phyloP scores from a whole-genome alignment of 2,888 invertebrate genomes.

The Cephalotes varians region DNA sequence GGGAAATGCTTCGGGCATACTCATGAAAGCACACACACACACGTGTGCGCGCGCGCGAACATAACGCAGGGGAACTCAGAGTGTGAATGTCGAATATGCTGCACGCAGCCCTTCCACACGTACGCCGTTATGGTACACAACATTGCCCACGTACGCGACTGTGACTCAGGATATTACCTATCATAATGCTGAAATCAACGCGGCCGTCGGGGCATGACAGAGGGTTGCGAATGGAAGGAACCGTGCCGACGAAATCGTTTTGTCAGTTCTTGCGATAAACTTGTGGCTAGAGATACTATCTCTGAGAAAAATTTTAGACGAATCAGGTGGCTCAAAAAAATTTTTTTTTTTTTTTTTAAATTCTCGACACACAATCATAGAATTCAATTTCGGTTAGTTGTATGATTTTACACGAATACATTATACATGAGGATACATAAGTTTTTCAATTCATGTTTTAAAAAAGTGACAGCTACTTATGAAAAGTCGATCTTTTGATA shows the following conservation, averaged over 20 bases:
- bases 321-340: background rate
- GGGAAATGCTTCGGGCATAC: constrained; percentile 57
- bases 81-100: constrained; percentile 56
- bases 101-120: constrained; percentile 57
- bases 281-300: constrained; percentile 5
- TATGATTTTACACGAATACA: background rate
- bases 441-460: background rate
- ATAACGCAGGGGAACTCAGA: constrained; percentile 8
- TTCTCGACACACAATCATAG: no score
- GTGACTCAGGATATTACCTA: constrained; percentile 81
- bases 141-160: constrained; percentile 63
- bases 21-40: constrained; percentile 34
- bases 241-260: constrained; percentile 62
- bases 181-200: constrained; percentile 71
- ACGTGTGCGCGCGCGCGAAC: no score
- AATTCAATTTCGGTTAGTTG: background rate
- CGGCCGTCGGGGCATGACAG: constrained; percentile 48
- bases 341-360: background rate
- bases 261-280: constrained; percentile 56
- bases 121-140: constrained; percentile 38
- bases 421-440: background rate
- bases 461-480: background rate
- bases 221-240: constrained; percentile 60
- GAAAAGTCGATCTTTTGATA: constrained; percentile 78
- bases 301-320: background rate